A percentile compares a stretch with the other conserved stretches of the same genome.
Evolutionary conservation across 2,797 vertebrate species (phyloP).

Genomic region (Myotis pilosus): DNA sequence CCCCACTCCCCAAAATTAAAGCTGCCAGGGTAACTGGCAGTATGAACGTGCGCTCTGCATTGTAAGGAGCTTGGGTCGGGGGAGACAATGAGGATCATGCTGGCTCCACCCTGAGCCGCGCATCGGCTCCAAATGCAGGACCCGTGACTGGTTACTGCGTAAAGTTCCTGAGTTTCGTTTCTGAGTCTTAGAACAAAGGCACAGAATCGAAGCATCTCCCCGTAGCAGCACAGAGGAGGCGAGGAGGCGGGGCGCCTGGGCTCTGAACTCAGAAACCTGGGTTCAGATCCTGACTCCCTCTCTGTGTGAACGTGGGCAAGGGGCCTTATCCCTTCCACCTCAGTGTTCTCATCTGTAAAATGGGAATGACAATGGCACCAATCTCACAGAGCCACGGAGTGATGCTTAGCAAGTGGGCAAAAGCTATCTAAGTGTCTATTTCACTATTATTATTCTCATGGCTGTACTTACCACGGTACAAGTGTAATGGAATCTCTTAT

Average conservation of each 20-base stretch:
- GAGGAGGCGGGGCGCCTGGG: rapidly evolving
- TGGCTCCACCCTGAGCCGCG: background rate
- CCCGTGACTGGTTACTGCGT: rapidly evolving
- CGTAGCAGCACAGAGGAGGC: rapidly evolving
- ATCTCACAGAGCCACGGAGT: rapidly evolving
- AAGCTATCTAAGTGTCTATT: no score
- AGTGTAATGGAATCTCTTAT: background rate
- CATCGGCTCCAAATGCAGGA: rapidly evolving
- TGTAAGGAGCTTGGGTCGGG: background rate
- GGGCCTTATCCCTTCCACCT: background rate
- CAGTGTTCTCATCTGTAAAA: background rate
- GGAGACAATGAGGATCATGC: background rate
- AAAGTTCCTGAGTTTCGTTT: rapidly evolving
- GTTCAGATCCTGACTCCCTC: background rate
- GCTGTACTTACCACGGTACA: rapidly evolving
- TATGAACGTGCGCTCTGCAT: rapidly evolving
- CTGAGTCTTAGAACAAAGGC: rapidly evolving
- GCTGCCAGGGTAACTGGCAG: background rate
- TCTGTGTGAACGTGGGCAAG: background rate
- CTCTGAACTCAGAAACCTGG: background rate
- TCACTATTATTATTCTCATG: background rate
- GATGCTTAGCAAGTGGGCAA: no score
- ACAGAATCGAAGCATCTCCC: background rate
- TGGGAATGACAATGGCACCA: rapidly evolving
- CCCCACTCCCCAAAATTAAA: background rate